Percentiles rank a stretch among this genome's conserved stretches.
Evolutionary conservation across 2,797 vertebrate species (phyloP).

Genomic region (Paguma larvata): DNA sequence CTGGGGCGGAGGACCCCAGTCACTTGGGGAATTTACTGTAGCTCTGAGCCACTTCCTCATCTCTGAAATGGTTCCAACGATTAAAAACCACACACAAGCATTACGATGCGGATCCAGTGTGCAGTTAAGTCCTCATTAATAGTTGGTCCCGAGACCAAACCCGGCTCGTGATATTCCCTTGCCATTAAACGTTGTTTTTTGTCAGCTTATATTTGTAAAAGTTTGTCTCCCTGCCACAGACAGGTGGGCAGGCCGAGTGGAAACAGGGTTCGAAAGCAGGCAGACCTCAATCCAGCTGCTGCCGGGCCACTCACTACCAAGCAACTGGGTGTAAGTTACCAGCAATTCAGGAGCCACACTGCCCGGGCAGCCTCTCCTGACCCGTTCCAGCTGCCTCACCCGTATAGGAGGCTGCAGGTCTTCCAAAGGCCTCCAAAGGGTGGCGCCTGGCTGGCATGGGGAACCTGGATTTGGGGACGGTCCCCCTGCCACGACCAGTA

Average conservation of each 20-base stretch:
- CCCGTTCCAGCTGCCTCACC: not conserved
- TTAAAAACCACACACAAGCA: not conserved
- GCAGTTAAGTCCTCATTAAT: rapidly evolving
- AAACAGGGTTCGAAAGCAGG: not conserved
- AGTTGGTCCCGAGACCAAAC: not conserved
- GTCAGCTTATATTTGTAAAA: not conserved
- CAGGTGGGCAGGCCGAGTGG: not conserved
- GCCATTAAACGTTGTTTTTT: not conserved
- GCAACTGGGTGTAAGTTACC: too few relatives aligned
- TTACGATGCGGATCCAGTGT: not conserved
- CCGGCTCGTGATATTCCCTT: not conserved
- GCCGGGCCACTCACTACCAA: not conserved
- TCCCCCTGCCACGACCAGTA: not conserved
- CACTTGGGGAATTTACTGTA: not conserved
- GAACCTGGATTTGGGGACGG: not conserved
- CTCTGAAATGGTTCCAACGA: not conserved
- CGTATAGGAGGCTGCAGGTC: not conserved
- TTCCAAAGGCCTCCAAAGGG: not conserved
- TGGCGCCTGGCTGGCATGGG: not conserved
- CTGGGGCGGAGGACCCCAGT: not conserved
- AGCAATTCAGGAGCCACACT: not conserved
- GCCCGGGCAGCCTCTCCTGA: not conserved
- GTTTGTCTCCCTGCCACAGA: not conserved
- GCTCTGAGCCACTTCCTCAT: not conserved
- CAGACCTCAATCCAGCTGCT: not conserved